Percentiles rank a stretch among this genome's conserved stretches.
Conservation (phyloP, 1,140 invertebrate species). For the Hyphantria cunea region DNA sequence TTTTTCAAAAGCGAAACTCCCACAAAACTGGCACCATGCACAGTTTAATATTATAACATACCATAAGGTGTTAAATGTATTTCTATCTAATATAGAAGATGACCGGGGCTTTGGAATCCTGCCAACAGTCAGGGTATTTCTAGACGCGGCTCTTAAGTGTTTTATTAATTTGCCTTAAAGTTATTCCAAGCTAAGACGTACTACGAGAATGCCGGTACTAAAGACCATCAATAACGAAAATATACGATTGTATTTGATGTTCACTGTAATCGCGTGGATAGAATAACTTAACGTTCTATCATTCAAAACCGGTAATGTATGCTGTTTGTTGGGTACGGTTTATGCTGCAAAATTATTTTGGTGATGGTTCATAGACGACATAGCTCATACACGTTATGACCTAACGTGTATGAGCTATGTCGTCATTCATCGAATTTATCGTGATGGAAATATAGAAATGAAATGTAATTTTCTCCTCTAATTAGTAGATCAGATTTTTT, state of each 20-base stretch:
- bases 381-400: no score
- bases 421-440: conserved; percentile 22
- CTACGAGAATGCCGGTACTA: conserved; percentile 22
- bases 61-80: conserved; percentile 31
- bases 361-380: no score
- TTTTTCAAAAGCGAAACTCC: neutral
- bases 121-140: conserved; percentile 70
- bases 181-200: conserved; percentile 45
- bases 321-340: neutral
- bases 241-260: conserved; percentile 1
- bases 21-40: conserved; percentile 1
- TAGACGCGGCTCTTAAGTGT: conserved; percentile 71
- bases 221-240: conserved; percentile 17
- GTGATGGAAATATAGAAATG: conserved; percentile 16
- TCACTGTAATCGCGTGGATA: neutral
- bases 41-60: conserved; percentile 12
- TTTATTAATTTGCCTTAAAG: conserved; percentile 75
- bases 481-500: neutral
- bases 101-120: conserved; percentile 57
- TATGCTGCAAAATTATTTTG: neutral
- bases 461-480: conserved; percentile 14
- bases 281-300: no score
- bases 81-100: conserved; percentile 62
- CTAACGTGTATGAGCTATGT: conserved; percentile 17
- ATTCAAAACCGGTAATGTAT: conserved; percentile 15